Evolutionary conservation across 2,888 invertebrate genomes (phyloP).

Genomic region (Trypoxylon attenuatum): DNA sequence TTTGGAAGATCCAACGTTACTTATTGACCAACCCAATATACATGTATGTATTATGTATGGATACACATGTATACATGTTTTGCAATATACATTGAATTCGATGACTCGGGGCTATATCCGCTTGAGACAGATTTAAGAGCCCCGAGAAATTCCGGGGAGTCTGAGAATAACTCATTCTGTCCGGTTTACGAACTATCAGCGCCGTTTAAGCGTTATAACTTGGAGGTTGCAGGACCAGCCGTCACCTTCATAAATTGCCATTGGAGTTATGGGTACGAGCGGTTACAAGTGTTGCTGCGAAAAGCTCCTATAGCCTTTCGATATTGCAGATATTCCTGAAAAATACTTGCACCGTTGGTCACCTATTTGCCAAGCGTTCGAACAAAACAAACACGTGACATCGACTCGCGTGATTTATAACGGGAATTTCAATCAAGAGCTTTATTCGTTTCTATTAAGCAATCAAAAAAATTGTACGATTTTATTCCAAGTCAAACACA

Average conservation of each 20-base stretch:
- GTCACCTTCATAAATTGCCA: constrained; percentile 41
- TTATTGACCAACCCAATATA: no score
- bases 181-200: constrained; percentile 34
- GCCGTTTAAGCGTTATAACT: constrained; percentile 39
- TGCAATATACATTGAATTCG: constrained; percentile 1
- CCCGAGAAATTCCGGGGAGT: constrained; percentile 22
- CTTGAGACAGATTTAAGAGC: constrained; percentile 21
- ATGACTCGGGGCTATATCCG: constrained; percentile 17
- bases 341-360: constrained; percentile 13
- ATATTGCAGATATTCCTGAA: constrained; percentile 4
- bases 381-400: constrained; percentile 17
- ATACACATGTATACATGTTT: no score
- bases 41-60: no score
- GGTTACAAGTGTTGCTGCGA: constrained; percentile 1
- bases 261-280: constrained; percentile 17
- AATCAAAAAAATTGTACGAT: no score
- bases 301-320: constrained; percentile 7
- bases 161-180: constrained; percentile 27
- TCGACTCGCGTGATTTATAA: no score
- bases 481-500: no score
- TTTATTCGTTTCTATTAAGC: no score
- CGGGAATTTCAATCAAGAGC: no score
- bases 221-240: constrained; percentile 31
- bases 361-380: constrained; percentile 29
- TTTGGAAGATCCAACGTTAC: no score